Evolutionary conservation across 2,888 invertebrate genomes (phyloP).

Genomic region (Caenorhabditis afra): DNA sequence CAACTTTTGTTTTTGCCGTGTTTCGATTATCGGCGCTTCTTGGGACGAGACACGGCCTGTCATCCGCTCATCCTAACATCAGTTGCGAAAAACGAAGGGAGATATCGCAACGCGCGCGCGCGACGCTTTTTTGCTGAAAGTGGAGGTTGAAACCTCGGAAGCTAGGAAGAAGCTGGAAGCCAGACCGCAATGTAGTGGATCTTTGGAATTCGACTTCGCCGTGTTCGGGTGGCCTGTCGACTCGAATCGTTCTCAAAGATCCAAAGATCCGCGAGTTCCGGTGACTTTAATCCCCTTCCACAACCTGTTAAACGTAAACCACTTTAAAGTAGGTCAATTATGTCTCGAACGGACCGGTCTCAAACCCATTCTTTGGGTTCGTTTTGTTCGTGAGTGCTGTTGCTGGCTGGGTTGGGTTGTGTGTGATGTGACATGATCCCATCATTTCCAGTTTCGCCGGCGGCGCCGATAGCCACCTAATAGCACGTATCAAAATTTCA

Average conservation of each 20-base stretch:
- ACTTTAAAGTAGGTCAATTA: not conserved
- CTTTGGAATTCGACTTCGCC: too few relatives aligned
- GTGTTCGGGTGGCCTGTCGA: too few relatives aligned
- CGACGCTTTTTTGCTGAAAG: too few relatives aligned
- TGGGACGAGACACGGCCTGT: not conserved
- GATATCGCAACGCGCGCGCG: not conserved
- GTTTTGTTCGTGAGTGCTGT: too few relatives aligned
- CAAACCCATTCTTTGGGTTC: too few relatives aligned
- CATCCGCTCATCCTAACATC: too few relatives aligned
- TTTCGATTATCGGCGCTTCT: not conserved
- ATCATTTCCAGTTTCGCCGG: conserved; percentile 37
- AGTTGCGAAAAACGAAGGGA: not conserved
- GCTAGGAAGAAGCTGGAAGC: too few relatives aligned
- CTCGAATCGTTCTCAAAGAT: too few relatives aligned
- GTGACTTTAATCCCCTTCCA: too few relatives aligned
- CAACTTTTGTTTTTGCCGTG: conserved; percentile 6
- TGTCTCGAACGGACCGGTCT: not conserved
- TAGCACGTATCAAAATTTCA: conserved; percentile 22
- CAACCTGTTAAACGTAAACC: not conserved
- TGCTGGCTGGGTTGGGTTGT: conserved; percentile 18
- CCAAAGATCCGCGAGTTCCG: too few relatives aligned
- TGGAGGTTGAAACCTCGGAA: too few relatives aligned
- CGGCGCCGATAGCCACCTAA: not conserved
- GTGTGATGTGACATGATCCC: conserved; percentile 22
- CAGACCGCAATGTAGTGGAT: too few relatives aligned